Evolutionary conservation across 1,140 invertebrate genomes (phyloP), one percentile per base, ranked within the genome.

Genomic region (Drosophila lacertosa): DNA sequence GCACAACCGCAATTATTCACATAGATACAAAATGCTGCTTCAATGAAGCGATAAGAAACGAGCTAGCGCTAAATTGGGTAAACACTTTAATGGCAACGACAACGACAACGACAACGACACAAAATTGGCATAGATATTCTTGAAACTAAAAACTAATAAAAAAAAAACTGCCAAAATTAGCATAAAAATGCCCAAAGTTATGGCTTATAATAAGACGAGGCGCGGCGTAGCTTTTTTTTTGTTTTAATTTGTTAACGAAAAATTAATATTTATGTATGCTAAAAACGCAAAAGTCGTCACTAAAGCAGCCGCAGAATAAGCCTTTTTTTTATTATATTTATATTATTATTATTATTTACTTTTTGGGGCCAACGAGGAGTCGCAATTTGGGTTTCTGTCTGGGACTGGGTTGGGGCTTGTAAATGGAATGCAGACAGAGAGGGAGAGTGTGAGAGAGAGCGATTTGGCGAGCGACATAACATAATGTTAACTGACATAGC

Each of bases 191-290:
- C 57, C 35, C 33, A 63, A 39, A 39, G 22, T 51, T 77, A 77
- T 59, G 53, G 63, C 35, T 71, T 71, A 55, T 77, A 77, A 66
- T 71, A 32, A 64, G 44, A 45, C 35, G 42, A 47, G 39, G 16
- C 40, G 45, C 11, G 42, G 39, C 29, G 29, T 35, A 33, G 45
- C 60, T 77, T 66, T 57, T n/a, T n/a, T n/a, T n/a, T n/a, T n/a
- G n/a, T n/a, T n/a, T 67, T 40, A 77, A 73, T 62, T 72, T 40
- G 45, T 48, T 48, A 48, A 48, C 33, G 47, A 57, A 35, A 69
- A 65, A 65, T 78, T 74, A 58, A 74, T 79, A 79, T 78, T 78
- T 40, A 79, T 79, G 62, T 74, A 74, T 79, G 70, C 59, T 42
- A 70, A 79, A 15, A 58, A 57, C 35, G 18, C 54, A 54, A 59